These are phyloP conservation scores for Myotis findleyi DNA, from an alignment of 2,797 vertebrate species.

Conservation along the genomic window DNA sequence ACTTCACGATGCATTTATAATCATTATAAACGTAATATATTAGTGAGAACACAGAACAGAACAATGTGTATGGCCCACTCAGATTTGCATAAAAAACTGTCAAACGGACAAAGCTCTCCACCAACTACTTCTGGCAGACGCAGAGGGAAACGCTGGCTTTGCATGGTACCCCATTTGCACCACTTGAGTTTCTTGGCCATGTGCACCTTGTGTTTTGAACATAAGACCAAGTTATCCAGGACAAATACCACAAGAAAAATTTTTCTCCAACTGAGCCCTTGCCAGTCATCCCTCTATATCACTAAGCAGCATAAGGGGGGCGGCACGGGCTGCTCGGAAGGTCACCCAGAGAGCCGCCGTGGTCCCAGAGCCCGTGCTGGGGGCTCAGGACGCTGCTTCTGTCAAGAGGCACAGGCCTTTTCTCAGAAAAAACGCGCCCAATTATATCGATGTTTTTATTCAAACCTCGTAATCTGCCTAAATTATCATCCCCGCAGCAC, in stretches of 20 bases:
- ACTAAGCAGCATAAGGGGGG: background rate
- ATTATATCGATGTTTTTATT: background rate
- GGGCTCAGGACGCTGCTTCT: accelerated
- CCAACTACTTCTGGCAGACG: background rate
- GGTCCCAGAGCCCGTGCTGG: background rate
- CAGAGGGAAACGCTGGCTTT: background rate
- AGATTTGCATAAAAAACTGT: background rate
- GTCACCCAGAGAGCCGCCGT: accelerated
- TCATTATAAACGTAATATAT: background rate
- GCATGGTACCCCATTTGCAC: background rate
- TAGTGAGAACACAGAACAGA: background rate
- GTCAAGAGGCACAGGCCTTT: background rate
- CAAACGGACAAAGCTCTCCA: too few species aligned
- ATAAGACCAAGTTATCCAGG: background rate
- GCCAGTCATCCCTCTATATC: background rate
- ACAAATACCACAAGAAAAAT: background rate
- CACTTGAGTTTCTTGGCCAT: background rate
- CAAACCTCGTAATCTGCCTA: background rate
- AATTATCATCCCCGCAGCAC: background rate
- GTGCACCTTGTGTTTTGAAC: background rate
- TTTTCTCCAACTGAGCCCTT: background rate
- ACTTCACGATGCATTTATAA: background rate
- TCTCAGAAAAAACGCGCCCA: background rate
- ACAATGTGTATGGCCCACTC: background rate
- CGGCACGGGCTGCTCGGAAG: accelerated